phyloP scores from a whole-genome alignment of 2,797 vertebrate species.

The Tapirus indicus region DNA sequence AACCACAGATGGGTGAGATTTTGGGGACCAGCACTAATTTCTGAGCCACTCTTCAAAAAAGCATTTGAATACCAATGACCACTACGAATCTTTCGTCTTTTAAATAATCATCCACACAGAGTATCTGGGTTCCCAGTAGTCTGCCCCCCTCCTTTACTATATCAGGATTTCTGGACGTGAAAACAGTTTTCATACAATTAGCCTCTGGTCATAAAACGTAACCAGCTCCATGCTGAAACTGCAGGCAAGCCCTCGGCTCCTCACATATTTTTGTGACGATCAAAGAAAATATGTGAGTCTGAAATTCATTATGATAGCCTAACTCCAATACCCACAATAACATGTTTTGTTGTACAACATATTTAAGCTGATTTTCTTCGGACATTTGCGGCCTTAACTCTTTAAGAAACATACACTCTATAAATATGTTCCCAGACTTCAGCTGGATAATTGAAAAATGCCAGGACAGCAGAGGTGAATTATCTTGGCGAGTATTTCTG shows the following conservation, averaged over 20 bases:
- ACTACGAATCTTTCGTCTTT: slow-evolving; percentile 82
- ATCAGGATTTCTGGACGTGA: slow-evolving; percentile 84
- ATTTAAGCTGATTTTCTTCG: slow-evolving; percentile 88
- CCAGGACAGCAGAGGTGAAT: fast-evolving
- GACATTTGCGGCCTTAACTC: slow-evolving; percentile 83
- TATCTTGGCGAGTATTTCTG: slow-evolving; percentile 49
- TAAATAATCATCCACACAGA: slow-evolving; percentile 79
- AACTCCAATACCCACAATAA: slow-evolving; percentile 88
- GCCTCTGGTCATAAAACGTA: slow-evolving; percentile 86
- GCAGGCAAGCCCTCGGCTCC: slow-evolving; percentile 85
- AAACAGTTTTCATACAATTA: slow-evolving; percentile 85
- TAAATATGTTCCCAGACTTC: slow-evolving; percentile 17
- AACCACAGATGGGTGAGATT: slow-evolving; percentile 70
- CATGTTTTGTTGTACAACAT: slow-evolving; percentile 89
- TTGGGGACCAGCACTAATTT: slow-evolving; percentile 67
- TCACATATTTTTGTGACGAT: slow-evolving; percentile 87
- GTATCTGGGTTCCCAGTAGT: slow-evolving; percentile 54
- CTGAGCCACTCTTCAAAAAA: slow-evolving; percentile 77
- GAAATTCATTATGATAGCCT: slow-evolving; percentile 89
- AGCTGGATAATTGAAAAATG: slow-evolving; percentile 30
- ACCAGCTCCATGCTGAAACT: slow-evolving; percentile 80
- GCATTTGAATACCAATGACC: slow-evolving; percentile 69
- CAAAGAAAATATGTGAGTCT: slow-evolving; percentile 88
- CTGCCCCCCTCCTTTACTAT: fast-evolving
- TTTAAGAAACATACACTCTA: slow-evolving; percentile 52